Evolutionary conservation across 2,113 vertebrate species (phyloP).

Genomic region (Ceuthmochares aereus): DNA sequence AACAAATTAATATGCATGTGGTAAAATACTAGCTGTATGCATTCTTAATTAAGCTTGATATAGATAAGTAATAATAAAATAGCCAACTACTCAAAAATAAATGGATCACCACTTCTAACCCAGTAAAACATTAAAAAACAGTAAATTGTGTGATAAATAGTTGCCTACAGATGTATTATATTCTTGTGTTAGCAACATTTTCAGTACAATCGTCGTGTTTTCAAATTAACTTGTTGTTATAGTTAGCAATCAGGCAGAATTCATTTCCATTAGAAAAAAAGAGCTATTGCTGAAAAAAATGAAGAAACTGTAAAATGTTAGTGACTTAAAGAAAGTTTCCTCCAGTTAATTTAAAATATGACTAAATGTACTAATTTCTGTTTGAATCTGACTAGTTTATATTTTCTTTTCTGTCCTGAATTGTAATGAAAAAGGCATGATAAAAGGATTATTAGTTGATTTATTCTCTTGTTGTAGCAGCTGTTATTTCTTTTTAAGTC

Average conservation of each 20-base stretch:
- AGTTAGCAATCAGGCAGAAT: neutral
- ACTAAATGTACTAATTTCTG: neutral
- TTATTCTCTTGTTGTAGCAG: neutral
- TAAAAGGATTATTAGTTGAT: neutral
- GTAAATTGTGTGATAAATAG: neutral
- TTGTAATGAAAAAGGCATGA: neutral
- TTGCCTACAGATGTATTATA: neutral
- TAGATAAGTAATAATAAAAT: neutral
- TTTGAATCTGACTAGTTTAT: neutral
- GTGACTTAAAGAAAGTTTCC: neutral
- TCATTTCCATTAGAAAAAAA: neutral
- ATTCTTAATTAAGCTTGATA: slow-evolving; percentile 23
- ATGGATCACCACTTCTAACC: neutral
- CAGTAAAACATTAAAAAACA: neutral
- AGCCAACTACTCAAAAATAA: neutral
- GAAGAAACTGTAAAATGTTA: neutral
- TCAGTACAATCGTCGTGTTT: neutral
- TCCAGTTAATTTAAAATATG: neutral
- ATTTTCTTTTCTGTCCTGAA: neutral
- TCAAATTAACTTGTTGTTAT: neutral
- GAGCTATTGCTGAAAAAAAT: neutral
- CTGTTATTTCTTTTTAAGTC: neutral
- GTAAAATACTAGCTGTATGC: slow-evolving; percentile 8
- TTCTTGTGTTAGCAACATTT: neutral
- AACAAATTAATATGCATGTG: slow-evolving; percentile 18